phyloP scores from a whole-genome alignment of 2,797 vertebrate genomes.

The Scleropages formosus region DNA sequence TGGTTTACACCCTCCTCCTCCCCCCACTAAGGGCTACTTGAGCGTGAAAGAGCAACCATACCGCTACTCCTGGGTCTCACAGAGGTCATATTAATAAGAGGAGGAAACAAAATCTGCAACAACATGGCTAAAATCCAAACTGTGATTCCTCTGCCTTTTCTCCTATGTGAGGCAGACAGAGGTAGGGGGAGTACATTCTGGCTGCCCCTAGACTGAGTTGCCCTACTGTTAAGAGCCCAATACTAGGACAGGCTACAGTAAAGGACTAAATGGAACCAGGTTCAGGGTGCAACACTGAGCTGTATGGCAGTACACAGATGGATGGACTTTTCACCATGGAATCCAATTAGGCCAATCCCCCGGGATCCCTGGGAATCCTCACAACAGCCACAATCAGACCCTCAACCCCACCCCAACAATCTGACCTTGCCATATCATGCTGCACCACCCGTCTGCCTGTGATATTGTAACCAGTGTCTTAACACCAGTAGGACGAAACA shows the following conservation, averaged over 20 bases:
- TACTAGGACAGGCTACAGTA: background rate
- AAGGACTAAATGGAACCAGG: background rate
- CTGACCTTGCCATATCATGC: background rate
- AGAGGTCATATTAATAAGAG: background rate
- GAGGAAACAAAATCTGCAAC: background rate
- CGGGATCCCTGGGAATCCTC: conserved; percentile 51
- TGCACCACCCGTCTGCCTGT: conserved; percentile 10
- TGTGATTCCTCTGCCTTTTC: background rate
- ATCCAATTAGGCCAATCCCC: conserved; percentile 66
- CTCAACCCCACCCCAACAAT: background rate
- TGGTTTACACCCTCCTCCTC: background rate
- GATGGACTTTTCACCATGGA: conserved; percentile 23
- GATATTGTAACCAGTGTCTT: background rate
- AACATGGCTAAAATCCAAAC: background rate
- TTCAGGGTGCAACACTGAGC: background rate
- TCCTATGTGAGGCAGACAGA: background rate
- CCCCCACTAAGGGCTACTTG: conserved; percentile 2
- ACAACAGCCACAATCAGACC: conserved; percentile 39
- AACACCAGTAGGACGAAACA: background rate
- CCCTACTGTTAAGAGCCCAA: background rate
- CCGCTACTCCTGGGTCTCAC: background rate
- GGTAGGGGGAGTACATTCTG: background rate
- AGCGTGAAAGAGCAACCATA: background rate
- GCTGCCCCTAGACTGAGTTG: background rate
- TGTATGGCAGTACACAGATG: background rate